phyloP scores from a whole-genome alignment of 1,140 invertebrate species.

The Drosophila serrata region DNA sequence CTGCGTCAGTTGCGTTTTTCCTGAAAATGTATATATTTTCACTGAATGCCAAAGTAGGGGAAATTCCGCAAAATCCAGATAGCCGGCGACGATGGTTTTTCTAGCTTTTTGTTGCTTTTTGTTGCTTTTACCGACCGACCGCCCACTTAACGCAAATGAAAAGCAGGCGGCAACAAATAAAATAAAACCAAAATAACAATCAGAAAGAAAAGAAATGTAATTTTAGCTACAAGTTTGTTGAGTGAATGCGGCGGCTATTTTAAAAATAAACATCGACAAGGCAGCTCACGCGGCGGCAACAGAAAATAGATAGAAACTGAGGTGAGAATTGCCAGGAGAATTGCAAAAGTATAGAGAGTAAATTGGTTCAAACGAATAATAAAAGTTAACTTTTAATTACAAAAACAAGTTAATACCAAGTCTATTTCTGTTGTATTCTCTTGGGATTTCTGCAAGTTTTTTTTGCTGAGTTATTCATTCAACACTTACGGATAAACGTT shows the following conservation, averaged over 20 bases:
- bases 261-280: slow-evolving; percentile 53
- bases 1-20: slow-evolving; percentile 27
- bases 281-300: slow-evolving; percentile 48
- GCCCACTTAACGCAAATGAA: slow-evolving; percentile 52
- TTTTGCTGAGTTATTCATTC: slow-evolving; percentile 22
- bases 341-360: slow-evolving; percentile 4
- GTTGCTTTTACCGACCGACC: slow-evolving; percentile 8
- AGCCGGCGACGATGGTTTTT: slow-evolving; percentile 10
- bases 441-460: not conserved
- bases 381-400: not conserved
- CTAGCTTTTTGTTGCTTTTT: not conserved
- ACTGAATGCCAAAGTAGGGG: slow-evolving; percentile 39
- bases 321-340: slow-evolving; percentile 39
- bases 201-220: slow-evolving; percentile 37
- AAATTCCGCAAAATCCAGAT: slow-evolving; percentile 52
- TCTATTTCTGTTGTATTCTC: not conserved
- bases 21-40: slow-evolving; percentile 23
- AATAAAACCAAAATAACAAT: slow-evolving; percentile 35
- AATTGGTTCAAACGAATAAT: not conserved
- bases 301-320: slow-evolving; percentile 47
- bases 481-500: slow-evolving; percentile 11
- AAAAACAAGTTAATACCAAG: slow-evolving; percentile 7
- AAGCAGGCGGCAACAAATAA: slow-evolving; percentile 28
- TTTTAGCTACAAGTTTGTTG: slow-evolving; percentile 52
- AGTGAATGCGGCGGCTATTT: slow-evolving; percentile 43